These are phyloP conservation scores for Drosophila pruinosa DNA, from an alignment of 1,140 invertebrate genomes.

Conservation along the genomic window DNA sequence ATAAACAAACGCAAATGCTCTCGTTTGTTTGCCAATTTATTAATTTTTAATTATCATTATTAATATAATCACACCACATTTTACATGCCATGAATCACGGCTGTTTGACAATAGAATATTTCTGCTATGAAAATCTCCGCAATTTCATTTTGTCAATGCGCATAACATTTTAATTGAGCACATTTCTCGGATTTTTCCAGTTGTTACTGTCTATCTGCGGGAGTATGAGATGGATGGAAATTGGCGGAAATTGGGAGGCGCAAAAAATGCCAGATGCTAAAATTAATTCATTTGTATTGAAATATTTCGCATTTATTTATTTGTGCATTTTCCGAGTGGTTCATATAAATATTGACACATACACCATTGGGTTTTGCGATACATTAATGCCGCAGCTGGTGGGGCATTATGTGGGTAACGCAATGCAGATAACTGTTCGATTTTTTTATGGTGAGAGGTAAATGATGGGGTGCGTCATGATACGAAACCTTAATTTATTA, in stretches of 20 bases:
- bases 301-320: conserved; percentile 71
- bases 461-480: not conserved
- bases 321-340: conserved; percentile 39
- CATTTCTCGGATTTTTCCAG: conserved; percentile 29
- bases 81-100: conserved; percentile 10
- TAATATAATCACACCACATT: conserved; percentile 14
- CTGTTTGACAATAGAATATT: conserved; percentile 12
- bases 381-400: conserved; percentile 19
- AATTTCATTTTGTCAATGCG: conserved; percentile 34
- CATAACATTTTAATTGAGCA: conserved; percentile 28
- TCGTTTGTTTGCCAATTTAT: conserved; percentile 36
- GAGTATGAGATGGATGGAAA: not conserved
- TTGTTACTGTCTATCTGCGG: not conserved
- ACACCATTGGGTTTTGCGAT: conserved; percentile 58
- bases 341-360: conserved; percentile 58
- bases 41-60: conserved; percentile 59
- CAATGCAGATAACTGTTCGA: not conserved
- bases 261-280: conserved; percentile 60
- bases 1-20: not conserved
- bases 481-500: not conserved
- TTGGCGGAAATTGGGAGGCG: conserved; percentile 3
- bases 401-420: not conserved
- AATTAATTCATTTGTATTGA: conserved; percentile 69
- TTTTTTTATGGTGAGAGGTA: not conserved
- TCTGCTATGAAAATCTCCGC: conserved; percentile 12